Base-by-base conservation (phyloP, 2,888 invertebrate species). In the Scelioninae gen. 1 region DNA sequence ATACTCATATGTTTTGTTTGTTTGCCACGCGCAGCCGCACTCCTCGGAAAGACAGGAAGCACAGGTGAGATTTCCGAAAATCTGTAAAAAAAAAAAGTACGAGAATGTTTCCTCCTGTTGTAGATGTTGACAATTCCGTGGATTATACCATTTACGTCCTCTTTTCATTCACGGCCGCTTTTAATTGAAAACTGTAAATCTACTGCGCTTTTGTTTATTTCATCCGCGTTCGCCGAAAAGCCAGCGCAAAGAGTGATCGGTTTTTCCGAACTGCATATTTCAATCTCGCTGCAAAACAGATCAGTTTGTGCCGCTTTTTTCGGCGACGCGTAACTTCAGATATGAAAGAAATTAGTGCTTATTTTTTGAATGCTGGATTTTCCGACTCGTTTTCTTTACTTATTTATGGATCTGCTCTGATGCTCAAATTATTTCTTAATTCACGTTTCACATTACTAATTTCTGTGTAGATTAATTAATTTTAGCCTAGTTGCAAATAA, bases 11-110 rank as follows among this genome's bases (percentile, higher is more conserved):
- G 83, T 85, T 87, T 85, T 82, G 85, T 87, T 86, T 88, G 86
- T 85, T 77, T 85, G 82, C 72, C 63, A 82, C 87, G 65, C 84
- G 84, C 88, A 92, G 92, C 92, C 89, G 92, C 92, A 86, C 92
- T 92, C 85, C 92, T 92, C 85, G 92, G 92, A 87, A 92, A 92
- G 86, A 90, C 92, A 87, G 92, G 92, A 89, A 91, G 88, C 85
- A 91, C 92, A 92, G 92, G 92, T 92, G 92, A 92, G 92, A 89
- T 83, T 68, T 79, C 78, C 56, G 53, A 43, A 76, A 71, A 69
- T 9, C 51, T 47, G 32, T 23, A 23, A 23, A 23, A 74, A 29
- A 69, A 66, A 60, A 34, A 38, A 38, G 10, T 34, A 68, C 49
- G 58, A 66, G 60, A 80, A 51, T 69, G 66, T 53, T 65, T 74